Evolutionary conservation across 2,888 invertebrate species (phyloP).

Genomic region (Pimpla rufipes): DNA sequence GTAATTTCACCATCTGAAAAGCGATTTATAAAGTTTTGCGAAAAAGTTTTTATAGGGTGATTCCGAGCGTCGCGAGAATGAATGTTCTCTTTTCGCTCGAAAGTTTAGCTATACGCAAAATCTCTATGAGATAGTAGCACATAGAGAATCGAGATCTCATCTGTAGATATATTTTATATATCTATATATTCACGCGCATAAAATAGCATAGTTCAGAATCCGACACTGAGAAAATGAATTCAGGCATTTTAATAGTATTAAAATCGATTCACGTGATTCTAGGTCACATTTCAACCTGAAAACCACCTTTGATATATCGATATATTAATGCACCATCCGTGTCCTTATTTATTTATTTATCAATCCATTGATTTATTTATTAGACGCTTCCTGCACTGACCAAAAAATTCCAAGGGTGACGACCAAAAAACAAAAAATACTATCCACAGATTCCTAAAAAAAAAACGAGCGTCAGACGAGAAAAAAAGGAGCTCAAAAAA

Average conservation of each 20-base stretch:
- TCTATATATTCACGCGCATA: neutral
- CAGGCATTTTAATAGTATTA: too few species aligned
- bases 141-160: constrained; percentile 30
- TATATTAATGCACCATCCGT: too few species aligned
- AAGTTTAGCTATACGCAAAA: constrained; percentile 67
- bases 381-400: too few species aligned
- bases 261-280: too few species aligned
- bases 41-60: constrained; percentile 69
- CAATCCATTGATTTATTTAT: too few species aligned
- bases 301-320: too few species aligned
- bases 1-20: constrained; percentile 70
- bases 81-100: constrained; percentile 68
- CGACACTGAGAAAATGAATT: neutral
- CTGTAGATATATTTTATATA: neutral
- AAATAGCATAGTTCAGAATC: neutral
- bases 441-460: neutral
- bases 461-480: constrained; percentile 27
- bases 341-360: too few species aligned
- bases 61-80: constrained; percentile 67
- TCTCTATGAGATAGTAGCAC: constrained; percentile 60
- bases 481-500: constrained; percentile 35
- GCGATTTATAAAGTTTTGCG: constrained; percentile 69
- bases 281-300: too few species aligned
- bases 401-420: too few species aligned
- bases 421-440: too few species aligned